These are phyloP conservation scores for Patella caerulea DNA, from an alignment of 2,888 invertebrate genomes.

Conservation along the genomic window DNA sequence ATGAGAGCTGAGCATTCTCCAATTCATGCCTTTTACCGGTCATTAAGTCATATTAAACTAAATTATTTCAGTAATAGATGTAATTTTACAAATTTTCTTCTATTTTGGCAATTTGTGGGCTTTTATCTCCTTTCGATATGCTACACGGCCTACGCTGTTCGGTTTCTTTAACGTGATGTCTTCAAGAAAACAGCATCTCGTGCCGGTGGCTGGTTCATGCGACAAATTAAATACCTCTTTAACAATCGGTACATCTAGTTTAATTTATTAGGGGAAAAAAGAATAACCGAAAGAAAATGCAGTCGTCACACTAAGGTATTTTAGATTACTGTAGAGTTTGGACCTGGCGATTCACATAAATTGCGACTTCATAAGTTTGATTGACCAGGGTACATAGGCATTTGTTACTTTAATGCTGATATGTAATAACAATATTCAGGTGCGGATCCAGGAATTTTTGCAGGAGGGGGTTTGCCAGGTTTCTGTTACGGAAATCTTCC, in stretches of 20 bases:
- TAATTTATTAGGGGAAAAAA: not conserved
- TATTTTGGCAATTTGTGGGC: conserved; percentile 24
- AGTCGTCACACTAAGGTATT: no score
- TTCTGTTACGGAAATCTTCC: no score
- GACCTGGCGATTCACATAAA: no score
- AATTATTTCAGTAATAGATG: conserved; percentile 26
- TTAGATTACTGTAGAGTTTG: no score
- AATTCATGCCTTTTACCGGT: conserved; percentile 22
- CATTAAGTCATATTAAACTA: conserved; percentile 25
- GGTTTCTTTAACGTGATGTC: not conserved
- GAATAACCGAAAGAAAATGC: no score
- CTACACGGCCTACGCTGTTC: not conserved
- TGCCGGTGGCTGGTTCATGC: not conserved
- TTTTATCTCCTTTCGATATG: conserved; percentile 17
- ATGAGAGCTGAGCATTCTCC: conserved; percentile 6
- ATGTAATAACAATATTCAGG: no score
- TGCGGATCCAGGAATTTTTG: no score
- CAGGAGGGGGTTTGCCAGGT: no score
- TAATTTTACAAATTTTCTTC: conserved; percentile 24
- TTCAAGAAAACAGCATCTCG: not conserved
- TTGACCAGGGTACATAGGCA: no score
- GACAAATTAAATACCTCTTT: not conserved
- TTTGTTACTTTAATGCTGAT: no score
- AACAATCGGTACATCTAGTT: conserved; percentile 4
- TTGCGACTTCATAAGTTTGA: no score